Evolutionary conservation across 2,113 vertebrate genomes (phyloP).

Genomic region (Hyaena hyaena): DNA sequence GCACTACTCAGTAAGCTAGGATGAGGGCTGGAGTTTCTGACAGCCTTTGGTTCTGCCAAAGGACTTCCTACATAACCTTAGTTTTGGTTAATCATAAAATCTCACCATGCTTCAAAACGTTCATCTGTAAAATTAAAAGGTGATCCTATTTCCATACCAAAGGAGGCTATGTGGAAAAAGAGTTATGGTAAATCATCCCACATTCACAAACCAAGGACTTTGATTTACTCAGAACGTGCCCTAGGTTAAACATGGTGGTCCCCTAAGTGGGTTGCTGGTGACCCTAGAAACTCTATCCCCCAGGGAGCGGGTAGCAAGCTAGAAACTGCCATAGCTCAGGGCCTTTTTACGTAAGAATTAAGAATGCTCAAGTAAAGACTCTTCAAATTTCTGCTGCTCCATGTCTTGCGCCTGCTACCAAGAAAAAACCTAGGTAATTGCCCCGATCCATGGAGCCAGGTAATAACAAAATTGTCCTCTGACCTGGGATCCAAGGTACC

Average conservation of each 20-base stretch:
- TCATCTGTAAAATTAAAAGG: slow-evolving; percentile 25
- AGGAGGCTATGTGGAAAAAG: neutral
- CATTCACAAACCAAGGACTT: neutral
- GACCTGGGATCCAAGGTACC: neutral
- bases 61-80: neutral
- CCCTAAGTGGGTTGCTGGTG: neutral
- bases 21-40: neutral
- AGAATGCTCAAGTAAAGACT: neutral
- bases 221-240: neutral
- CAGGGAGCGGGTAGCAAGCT: neutral
- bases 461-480: neutral
- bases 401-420: neutral
- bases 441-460: neutral
- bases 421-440: neutral
- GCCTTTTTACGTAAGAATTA: neutral
- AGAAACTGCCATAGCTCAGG: neutral
- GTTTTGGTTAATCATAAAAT: neutral
- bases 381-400: neutral
- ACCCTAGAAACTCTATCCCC: neutral
- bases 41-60: neutral
- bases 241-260: neutral
- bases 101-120: neutral
- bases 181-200: neutral
- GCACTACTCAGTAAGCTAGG: neutral
- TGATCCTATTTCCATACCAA: neutral